Base-by-base conservation (phyloP, 2,888 invertebrate genomes). In the Amorpha juglandis region DNA sequence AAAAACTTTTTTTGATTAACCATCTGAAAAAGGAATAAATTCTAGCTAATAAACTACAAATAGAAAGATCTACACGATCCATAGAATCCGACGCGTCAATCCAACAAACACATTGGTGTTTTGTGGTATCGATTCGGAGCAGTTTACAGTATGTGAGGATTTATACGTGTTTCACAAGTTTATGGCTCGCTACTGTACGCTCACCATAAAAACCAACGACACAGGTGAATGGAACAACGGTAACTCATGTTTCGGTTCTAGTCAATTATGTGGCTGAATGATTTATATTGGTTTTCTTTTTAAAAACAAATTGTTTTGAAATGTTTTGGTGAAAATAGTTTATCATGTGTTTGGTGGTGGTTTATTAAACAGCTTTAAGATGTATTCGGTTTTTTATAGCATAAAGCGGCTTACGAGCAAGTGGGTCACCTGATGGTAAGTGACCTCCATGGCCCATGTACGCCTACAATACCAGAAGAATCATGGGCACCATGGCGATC, bases 171-270 rank as follows among this genome's bases (percentile, higher is more conserved):
- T 89, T 87, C 88, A 84, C 90, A 86, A 81, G 81, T 91, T 91
- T 91, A 91, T 89, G 67, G 80, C 71, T 67, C 63, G 90, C 91
- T 92, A 91, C 91, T 88, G 91, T 90, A 81, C 77, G 75, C 69
- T 71, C 73, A 80, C 81, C 82, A 86, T 90, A 90, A 89, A 90
- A 85, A 63, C 52, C 21, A 45, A 62, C n/a, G 12, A 7, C 66
- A n/a, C 35, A 63, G 66, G 33, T 33, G 33, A 35, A 1, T 45
- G 12, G 42, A 7, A 27, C 8, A 27, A 8, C 53, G 4, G 64
- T 64, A 16, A 7, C 38, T 9, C 9, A 7, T 9, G 8, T 2
- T 38, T 38, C 7, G 7, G 7, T 38, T 7, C 9, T 38, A 27
- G 27, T 27, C 4, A 27, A 27, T 27, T 27, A 27, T 27, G 27